phyloP scores from a whole-genome alignment of 2,888 invertebrate genomes.

The Drosophila vallismaia region DNA sequence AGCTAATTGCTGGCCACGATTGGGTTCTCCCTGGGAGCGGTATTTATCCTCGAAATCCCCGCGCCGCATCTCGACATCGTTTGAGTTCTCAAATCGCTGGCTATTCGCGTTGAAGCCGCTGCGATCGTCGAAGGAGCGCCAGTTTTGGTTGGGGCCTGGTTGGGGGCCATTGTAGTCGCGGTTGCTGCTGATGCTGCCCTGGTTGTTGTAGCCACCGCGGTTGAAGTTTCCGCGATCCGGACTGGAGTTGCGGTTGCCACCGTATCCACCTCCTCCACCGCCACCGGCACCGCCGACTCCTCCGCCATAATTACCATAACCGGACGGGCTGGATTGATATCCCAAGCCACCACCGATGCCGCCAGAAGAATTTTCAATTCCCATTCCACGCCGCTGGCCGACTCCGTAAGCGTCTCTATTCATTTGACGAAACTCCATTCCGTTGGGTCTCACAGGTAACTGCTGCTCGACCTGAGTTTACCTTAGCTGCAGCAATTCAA shows the following conservation, averaged over 20 bases:
- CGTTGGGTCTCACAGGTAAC: background rate
- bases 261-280: constrained; percentile 22
- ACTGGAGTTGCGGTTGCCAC: constrained; percentile 4
- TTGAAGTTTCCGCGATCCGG: constrained; percentile 24
- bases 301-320: constrained; percentile 16
- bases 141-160: constrained; percentile 9
- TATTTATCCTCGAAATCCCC: constrained; percentile 39
- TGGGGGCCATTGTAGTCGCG: constrained; percentile 23
- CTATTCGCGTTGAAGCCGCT: constrained; percentile 9
- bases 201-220: constrained; percentile 28
- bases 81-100: constrained; percentile 25
- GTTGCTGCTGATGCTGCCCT: constrained; percentile 15
- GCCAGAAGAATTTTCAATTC: constrained; percentile 15
- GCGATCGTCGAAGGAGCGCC: constrained; percentile 18
- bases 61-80: constrained; percentile 2
- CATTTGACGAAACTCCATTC: constrained; percentile 54
- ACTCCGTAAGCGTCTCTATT: constrained; percentile 59
- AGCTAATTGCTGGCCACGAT: background rate
- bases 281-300: constrained; percentile 33
- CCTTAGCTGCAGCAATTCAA: background rate
- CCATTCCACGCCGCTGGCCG: constrained; percentile 55
- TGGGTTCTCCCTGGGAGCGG: constrained; percentile 13
- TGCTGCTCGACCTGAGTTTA: constrained; percentile 8
- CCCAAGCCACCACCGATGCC: constrained; percentile 12
- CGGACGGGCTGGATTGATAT: constrained; percentile 48